Conservation (phyloP, 2,113 vertebrate species). For the Phalacrocorax aristotelis region DNA sequence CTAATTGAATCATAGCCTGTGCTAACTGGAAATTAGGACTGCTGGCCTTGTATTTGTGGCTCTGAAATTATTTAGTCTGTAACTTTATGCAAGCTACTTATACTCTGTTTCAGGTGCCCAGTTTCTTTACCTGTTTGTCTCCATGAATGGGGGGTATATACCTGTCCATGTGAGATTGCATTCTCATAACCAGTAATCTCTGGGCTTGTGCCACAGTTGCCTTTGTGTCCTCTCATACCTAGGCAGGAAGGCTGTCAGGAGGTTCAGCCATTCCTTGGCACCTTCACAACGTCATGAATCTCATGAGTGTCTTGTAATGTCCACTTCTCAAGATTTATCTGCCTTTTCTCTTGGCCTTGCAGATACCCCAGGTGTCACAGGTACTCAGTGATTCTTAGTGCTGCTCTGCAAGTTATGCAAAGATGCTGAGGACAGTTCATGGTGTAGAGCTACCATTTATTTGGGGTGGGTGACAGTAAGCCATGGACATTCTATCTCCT, state of each 20-base stretch:
- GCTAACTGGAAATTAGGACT: not conserved
- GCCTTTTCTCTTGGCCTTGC: not conserved
- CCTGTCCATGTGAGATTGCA: not conserved
- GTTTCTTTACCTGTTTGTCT: not conserved
- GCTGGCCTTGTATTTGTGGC: not conserved
- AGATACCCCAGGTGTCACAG: not conserved
- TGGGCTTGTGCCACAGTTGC: not conserved
- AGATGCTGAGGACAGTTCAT: not conserved
- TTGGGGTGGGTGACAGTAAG: not conserved
- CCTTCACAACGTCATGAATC: not conserved
- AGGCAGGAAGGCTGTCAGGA: not conserved
- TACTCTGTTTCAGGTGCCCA: not conserved
- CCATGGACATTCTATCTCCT: not conserved
- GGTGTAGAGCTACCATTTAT: not conserved
- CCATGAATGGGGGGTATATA: not conserved
- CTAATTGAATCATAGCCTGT: not conserved
- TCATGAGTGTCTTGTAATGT: not conserved
- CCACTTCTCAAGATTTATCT: not conserved
- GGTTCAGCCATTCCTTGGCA: not conserved
- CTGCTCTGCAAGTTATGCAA: not conserved
- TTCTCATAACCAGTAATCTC: not conserved
- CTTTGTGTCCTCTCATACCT: not conserved
- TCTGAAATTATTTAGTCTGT: not conserved
- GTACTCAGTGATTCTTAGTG: not conserved
- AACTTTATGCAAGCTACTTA: not conserved